Evolutionary conservation across 2,888 invertebrate genomes (phyloP).

Genomic region (Pteria penguin): DNA sequence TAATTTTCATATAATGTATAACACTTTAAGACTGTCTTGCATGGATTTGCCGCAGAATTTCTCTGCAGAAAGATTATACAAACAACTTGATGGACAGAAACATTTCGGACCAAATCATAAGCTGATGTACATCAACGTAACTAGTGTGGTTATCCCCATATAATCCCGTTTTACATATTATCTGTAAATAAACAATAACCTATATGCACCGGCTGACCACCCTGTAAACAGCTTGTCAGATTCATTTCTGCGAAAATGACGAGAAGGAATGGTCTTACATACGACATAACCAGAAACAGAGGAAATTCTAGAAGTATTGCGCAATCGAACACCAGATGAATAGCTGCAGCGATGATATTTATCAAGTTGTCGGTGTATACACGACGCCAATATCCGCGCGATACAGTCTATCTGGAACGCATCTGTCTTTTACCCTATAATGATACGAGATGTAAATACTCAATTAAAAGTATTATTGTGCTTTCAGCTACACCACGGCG

Average conservation of each 20-base stretch:
- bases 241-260: not conserved
- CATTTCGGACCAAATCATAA: too few species aligned
- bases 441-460: conserved; percentile 28
- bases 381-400: conserved; percentile 28
- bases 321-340: not conserved
- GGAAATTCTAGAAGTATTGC: not conserved
- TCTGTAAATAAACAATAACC: too few species aligned
- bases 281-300: not conserved
- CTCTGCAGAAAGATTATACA: too few species aligned
- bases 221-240: not conserved
- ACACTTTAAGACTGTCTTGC: too few species aligned
- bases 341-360: not conserved
- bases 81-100: too few species aligned
- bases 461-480: conserved; percentile 34
- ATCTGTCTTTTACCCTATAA: conserved; percentile 23
- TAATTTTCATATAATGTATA: too few species aligned
- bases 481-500: conserved; percentile 20
- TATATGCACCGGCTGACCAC: not conserved
- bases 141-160: too few species aligned
- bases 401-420: conserved; percentile 23
- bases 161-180: too few species aligned
- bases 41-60: too few species aligned
- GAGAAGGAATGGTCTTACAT: not conserved
- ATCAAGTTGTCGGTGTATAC: not conserved
- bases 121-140: too few species aligned